Conservation (phyloP, 1,140 invertebrate species). For the Tetragnatha versicolor region DNA sequence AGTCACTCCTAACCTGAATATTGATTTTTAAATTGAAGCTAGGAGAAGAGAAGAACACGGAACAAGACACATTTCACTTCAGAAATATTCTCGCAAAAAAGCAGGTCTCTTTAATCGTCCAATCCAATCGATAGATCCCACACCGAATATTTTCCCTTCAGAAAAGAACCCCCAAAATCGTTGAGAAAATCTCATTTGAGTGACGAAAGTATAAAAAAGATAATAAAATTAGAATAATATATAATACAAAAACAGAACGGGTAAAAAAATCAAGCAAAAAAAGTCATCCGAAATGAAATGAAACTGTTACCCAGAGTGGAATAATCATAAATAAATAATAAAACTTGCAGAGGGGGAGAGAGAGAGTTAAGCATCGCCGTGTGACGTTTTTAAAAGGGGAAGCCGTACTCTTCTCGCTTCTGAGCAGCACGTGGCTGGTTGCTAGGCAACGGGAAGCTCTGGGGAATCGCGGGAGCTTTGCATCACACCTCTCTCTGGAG, state of each 20-base stretch:
- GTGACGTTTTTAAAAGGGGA: not conserved
- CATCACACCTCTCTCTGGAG: not conserved
- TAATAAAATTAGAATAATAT: slow-evolving; percentile 43
- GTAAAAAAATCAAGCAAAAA: not conserved
- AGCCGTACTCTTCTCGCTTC: not conserved
- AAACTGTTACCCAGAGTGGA: slow-evolving; percentile 24
- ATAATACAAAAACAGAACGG: not conserved
- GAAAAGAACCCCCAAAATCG: slow-evolving; percentile 2
- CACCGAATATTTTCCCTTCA: not conserved
- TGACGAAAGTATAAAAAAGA: not conserved
- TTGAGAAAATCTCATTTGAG: slow-evolving; percentile 22
- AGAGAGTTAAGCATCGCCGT: not conserved
- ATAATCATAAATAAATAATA: slow-evolving; percentile 46
- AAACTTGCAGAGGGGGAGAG: not conserved
- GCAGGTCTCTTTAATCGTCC: slow-evolving; percentile 22
- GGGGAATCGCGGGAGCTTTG: not conserved
- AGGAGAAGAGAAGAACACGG: no score
- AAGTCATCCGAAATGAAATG: slow-evolving; percentile 12
- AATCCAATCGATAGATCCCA: not conserved
- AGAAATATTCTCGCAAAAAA: no score
- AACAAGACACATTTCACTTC: no score
- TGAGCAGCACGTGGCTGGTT: slow-evolving; percentile 10
- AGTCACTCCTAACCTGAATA: no score
- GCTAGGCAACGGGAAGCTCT: slow-evolving; percentile 3
- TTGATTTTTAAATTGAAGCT: no score